phyloP scores from a whole-genome alignment of 2,113 vertebrate species.

The Spea multiplicata region DNA sequence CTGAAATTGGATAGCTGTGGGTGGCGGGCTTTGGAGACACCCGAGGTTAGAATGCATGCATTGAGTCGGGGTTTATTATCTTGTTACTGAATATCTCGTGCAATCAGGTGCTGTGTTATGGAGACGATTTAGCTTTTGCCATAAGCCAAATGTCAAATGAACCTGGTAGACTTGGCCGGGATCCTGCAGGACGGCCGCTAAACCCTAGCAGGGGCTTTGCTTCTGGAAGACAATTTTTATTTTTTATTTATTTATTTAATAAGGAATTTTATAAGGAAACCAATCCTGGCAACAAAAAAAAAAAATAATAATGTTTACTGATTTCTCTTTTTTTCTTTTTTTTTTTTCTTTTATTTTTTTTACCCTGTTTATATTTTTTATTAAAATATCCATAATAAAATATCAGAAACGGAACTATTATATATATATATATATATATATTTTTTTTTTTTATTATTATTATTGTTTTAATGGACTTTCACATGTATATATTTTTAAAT shows the following conservation, averaged over 20 bases:
- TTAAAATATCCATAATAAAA: no score
- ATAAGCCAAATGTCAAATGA: conserved; percentile 54
- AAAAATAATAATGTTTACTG: no score
- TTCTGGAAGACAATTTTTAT: neutral
- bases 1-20: conserved; percentile 54
- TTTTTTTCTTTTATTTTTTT: no score
- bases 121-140: conserved; percentile 54
- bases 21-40: conserved; percentile 52
- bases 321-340: no score
- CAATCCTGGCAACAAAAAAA: no score
- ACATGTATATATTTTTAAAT: no score
- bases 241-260: neutral
- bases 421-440: no score
- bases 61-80: conserved; percentile 62
- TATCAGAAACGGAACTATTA: no score
- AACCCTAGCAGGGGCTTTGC: neutral
- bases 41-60: conserved; percentile 57
- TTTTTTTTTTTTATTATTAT: no score
- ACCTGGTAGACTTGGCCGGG: conserved; percentile 43
- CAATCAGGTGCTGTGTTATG: conserved; percentile 54
- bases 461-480: no score
- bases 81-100: conserved; percentile 61
- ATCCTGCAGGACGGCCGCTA: conserved; percentile 44
- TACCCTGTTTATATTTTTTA: no score
- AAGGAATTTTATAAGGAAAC: no score